Evolutionary conservation across 2,113 vertebrate species (phyloP), one percentile per base, ranked within the genome.

Genomic region (Muntiacus reevesi): DNA sequence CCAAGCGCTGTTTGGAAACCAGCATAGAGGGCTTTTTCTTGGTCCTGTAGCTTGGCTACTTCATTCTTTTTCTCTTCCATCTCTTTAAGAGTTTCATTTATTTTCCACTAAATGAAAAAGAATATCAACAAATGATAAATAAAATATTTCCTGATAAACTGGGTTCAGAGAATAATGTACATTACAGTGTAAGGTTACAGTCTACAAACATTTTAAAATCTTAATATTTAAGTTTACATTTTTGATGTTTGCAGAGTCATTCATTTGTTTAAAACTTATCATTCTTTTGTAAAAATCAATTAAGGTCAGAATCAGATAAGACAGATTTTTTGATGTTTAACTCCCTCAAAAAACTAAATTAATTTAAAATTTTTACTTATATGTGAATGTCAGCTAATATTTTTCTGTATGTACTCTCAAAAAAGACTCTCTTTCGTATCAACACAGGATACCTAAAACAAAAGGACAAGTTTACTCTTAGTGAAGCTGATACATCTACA

Each of bases 1-100:
- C 99, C 99, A 16, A 99, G 97, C 0, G 99, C 99, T n/a, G 98
- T 84, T 89, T 99, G 98, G 62, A 99, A 99, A 82, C 98, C 97
- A 17, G 98, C 86, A 33, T 98, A 97, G 79, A 99, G 97, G 25
- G 98, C 93, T 97, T 98, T 99, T 96, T 99, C 98, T 91, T 98
- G 98, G 30, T 99, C 99, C 94, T 99, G 99, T 50, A 99, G 99
- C 92, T 97, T 99, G 81, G 33, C 25, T 40, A 99, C 98, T 83
- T 99, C 99, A 94, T 89, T 95, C 83, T 98, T 99, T 98, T 98
- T 99, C 25, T 99, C 82, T 60, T 99, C 99, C 97, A 99, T 98
- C 98, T 99, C 98, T 74, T 98, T 97, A 79, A 98, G 98, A 78
- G 43, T 98, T 88, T 99, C 99, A 74, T 99, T 98, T 98, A 99